Conservation (phyloP, 1,140 invertebrate species). For the Leptinotarsa texana region DNA sequence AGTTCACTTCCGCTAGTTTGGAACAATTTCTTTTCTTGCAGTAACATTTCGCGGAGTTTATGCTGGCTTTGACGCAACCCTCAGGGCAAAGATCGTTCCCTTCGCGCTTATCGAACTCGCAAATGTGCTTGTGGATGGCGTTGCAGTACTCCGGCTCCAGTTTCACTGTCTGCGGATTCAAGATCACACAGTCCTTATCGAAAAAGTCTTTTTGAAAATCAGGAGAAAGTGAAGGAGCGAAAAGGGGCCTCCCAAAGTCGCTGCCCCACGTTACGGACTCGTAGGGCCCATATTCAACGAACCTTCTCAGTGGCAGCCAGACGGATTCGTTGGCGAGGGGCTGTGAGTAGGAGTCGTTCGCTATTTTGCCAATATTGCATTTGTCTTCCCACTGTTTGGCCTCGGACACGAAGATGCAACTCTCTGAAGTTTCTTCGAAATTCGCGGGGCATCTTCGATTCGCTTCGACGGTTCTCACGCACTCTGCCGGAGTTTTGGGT, state of each 20-base stretch:
- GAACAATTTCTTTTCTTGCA: constrained; percentile 32
- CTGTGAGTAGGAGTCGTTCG: background rate
- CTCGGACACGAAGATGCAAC: constrained; percentile 31
- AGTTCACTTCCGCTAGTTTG: constrained; percentile 21
- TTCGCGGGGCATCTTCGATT: constrained; percentile 23
- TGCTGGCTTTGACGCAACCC: constrained; percentile 28
- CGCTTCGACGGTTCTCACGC: background rate
- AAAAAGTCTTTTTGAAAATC: background rate
- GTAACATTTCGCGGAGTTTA: constrained; percentile 32
- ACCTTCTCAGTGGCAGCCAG: constrained; percentile 31
- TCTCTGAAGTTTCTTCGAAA: constrained; percentile 14
- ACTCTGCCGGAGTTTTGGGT: constrained; percentile 14
- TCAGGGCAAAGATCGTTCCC: constrained; percentile 30
- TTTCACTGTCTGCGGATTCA: background rate
- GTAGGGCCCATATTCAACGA: constrained; percentile 23
- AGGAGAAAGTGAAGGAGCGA: background rate
- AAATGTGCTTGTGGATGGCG: constrained; percentile 1
- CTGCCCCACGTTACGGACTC: constrained; percentile 21
- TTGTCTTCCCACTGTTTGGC: constrained; percentile 20
- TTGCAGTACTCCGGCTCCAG: constrained; percentile 19
- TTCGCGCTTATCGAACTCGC: constrained; percentile 11
- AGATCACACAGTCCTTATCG: constrained; percentile 24
- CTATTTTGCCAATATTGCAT: constrained; percentile 7
- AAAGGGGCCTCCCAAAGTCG: constrained; percentile 20
- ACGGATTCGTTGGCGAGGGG: background rate